phyloP scores from a whole-genome alignment of 2,113 vertebrate genomes.

The Grammomys dolichurus region DNA sequence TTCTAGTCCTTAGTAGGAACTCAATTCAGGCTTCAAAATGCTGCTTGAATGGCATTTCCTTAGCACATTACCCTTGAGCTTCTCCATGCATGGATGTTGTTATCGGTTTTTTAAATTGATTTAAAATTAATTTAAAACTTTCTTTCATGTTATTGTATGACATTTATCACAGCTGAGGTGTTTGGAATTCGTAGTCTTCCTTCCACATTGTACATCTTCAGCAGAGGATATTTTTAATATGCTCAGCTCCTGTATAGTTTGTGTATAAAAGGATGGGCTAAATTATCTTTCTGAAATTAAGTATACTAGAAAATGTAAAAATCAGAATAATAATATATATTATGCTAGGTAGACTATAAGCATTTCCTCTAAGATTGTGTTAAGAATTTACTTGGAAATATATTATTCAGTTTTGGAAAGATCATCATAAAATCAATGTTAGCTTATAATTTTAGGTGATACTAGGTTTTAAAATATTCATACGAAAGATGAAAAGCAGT shows the following conservation, averaged over 20 bases:
- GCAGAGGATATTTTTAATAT: conserved; percentile 24
- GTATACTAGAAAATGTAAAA: conserved; percentile 35
- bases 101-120: conserved; percentile 44
- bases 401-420: conserved; percentile 28
- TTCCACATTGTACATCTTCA: background rate
- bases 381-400: conserved; percentile 39
- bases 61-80: background rate
- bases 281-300: conserved; percentile 56
- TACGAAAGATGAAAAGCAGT: background rate
- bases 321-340: conserved; percentile 2
- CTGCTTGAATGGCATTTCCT: background rate
- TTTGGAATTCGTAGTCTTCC: conserved; percentile 23
- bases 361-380: conserved; percentile 21
- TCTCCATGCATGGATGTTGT: background rate
- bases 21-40: background rate
- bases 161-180: conserved; percentile 8
- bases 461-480: conserved; percentile 8
- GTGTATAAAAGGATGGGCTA: background rate
- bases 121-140: conserved; percentile 53
- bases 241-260: background rate
- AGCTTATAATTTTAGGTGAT: background rate
- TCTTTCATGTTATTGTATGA: conserved; percentile 35
- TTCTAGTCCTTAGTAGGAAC: background rate
- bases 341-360: background rate
- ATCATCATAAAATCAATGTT: conserved; percentile 26